phyloP scores from a whole-genome alignment of 2,113 vertebrate species.

The Spea multiplicata region DNA sequence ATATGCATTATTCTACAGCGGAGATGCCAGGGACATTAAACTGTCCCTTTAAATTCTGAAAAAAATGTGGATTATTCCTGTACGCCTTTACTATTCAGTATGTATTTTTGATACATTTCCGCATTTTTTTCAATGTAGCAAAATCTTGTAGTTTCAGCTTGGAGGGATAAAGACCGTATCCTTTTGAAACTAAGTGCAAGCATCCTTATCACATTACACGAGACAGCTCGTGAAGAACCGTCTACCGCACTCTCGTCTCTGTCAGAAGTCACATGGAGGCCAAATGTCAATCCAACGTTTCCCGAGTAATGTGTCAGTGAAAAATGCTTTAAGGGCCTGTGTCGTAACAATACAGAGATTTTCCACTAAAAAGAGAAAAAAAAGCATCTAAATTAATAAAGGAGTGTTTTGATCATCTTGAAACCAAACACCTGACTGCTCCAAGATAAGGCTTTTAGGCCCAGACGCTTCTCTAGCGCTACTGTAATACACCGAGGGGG shows the following conservation, averaged over 20 bases:
- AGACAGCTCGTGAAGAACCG: not conserved
- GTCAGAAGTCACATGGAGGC: not conserved
- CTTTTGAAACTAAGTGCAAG: not conserved
- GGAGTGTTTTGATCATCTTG: conserved; percentile 57
- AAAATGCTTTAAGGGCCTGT: conserved; percentile 35
- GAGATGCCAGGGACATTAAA: no score
- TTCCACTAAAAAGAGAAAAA: conserved; percentile 57
- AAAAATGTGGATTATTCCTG: no score
- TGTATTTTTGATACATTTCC: no score
- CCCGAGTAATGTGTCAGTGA: not conserved
- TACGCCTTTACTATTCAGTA: no score
- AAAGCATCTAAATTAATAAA: conserved; percentile 52
- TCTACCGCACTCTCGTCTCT: not conserved
- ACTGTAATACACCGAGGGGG: conserved; percentile 25
- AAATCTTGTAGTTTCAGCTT: no score
- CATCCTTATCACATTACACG: not conserved
- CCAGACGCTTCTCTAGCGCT: conserved; percentile 50
- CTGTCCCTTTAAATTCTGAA: no score
- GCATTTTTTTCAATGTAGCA: no score
- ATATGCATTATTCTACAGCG: no score
- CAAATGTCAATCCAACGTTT: not conserved
- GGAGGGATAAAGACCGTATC: not conserved
- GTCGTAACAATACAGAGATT: conserved; percentile 54
- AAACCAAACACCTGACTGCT: conserved; percentile 57
- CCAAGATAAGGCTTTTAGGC: conserved; percentile 52